Conservation (phyloP, 2,113 vertebrate genomes). For the Dermatemys mawii region DNA sequence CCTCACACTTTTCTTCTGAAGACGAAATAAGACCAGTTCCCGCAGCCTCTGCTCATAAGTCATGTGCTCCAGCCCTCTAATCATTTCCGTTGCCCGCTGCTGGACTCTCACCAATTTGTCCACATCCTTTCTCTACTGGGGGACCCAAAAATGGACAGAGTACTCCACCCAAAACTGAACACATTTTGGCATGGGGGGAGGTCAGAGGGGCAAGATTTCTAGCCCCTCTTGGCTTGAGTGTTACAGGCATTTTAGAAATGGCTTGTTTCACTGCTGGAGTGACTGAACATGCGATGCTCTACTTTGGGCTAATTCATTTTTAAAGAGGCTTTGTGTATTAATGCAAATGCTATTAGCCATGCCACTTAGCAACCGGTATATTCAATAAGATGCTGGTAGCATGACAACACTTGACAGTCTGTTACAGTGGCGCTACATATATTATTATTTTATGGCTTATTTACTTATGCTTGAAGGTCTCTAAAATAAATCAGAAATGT, state of each 20-base stretch:
- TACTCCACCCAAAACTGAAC: too few species aligned
- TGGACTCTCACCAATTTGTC: too few species aligned
- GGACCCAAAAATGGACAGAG: too few species aligned
- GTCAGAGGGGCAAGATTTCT: not conserved
- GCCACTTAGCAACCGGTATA: constrained; percentile 36
- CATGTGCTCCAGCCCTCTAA: too few species aligned
- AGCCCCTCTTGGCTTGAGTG: rapidly evolving
- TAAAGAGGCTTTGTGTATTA: constrained; percentile 55
- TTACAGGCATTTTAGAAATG: not conserved
- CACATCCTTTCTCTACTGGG: too few species aligned
- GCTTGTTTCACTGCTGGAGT: constrained; percentile 26
- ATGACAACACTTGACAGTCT: constrained; percentile 65
- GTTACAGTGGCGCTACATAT: constrained; percentile 32
- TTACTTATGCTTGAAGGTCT: constrained; percentile 38
- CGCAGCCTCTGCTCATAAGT: too few species aligned
- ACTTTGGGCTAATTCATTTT: constrained; percentile 68
- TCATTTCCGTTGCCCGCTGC: too few species aligned
- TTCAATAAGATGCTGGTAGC: constrained; percentile 63
- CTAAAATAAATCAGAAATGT: constrained; percentile 49
- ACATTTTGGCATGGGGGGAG: not conserved
- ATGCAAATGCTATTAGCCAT: constrained; percentile 60
- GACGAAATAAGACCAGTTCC: too few species aligned
- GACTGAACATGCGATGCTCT: constrained; percentile 43
- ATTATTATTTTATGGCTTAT: constrained; percentile 62
- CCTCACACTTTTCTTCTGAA: too few species aligned